Evolutionary conservation across 1,140 invertebrate species (phyloP).

Genomic region (Parapsyche elsis): DNA sequence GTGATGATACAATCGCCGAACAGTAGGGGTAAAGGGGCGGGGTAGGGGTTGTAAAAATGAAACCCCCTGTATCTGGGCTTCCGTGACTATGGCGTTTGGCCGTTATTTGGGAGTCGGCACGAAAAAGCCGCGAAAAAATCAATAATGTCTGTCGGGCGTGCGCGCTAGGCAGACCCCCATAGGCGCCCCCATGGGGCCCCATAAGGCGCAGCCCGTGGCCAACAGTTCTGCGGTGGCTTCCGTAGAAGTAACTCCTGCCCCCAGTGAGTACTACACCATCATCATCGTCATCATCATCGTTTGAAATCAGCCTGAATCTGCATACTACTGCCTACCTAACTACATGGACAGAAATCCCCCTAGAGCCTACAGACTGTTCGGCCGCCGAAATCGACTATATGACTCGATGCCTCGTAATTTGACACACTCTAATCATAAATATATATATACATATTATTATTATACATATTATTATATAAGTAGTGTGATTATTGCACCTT

Average conservation of each 20-base stretch:
- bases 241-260: not conserved
- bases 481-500: too few species aligned
- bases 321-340: too few species aligned
- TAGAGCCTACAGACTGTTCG: too few species aligned
- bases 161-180: not conserved
- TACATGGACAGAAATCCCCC: too few species aligned
- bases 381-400: too few species aligned
- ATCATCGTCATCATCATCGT: not conserved
- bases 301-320: too few species aligned
- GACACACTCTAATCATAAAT: too few species aligned
- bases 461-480: too few species aligned
- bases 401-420: too few species aligned
- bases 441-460: too few species aligned
- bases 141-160: not conserved
- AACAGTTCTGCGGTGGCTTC: not conserved
- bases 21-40: too few species aligned
- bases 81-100: not conserved
- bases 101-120: constrained; percentile 25
- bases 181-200: not conserved
- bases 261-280: constrained; percentile 1
- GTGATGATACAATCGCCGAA: too few species aligned
- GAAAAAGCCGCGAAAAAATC: constrained; percentile 31
- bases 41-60: not conserved
- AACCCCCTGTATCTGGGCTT: not conserved
- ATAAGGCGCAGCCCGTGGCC: not conserved